Evolutionary conservation across 2,888 invertebrate genomes (phyloP).

Genomic region (Acrocera orbiculus): DNA sequence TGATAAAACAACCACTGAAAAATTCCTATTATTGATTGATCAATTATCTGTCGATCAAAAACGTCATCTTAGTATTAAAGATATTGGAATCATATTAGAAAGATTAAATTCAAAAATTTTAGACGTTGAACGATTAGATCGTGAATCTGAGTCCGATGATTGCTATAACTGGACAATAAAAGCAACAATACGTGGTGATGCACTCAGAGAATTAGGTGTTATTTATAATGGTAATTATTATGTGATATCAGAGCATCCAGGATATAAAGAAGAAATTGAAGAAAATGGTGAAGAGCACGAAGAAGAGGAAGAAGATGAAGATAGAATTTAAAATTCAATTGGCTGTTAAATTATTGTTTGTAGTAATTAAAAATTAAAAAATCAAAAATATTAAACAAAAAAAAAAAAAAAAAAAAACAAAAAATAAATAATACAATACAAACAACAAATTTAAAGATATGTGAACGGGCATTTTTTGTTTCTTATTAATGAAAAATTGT

Average conservation of each 20-base stretch:
- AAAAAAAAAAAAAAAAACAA: neutral
- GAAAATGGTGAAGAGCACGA: slow-evolving; percentile 69
- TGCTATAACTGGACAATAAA: slow-evolving; percentile 95
- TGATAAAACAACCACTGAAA: slow-evolving; percentile 74
- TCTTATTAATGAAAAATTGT: neutral
- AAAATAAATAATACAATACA: neutral
- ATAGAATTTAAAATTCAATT: neutral
- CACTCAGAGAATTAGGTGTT: slow-evolving; percentile 76
- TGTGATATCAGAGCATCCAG: slow-evolving; percentile 87
- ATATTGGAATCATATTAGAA: slow-evolving; percentile 87
- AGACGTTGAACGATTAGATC: slow-evolving; percentile 80
- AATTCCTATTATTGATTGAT: slow-evolving; percentile 83
- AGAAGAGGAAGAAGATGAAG: slow-evolving; percentile 56
- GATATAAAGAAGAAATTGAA: slow-evolving; percentile 79
- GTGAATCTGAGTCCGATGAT: slow-evolving; percentile 83
- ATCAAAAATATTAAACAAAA: neutral
- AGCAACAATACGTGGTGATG: slow-evolving; percentile 83
- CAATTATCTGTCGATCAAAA: slow-evolving; percentile 85
- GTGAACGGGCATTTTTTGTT: neutral
- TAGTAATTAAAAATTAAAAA: neutral
- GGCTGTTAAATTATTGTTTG: neutral
- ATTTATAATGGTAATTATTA: slow-evolving; percentile 93
- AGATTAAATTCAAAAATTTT: slow-evolving; percentile 82
- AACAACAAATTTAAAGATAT: too few species aligned
- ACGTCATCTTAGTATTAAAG: slow-evolving; percentile 81